phyloP scores from a whole-genome alignment of 2,888 invertebrate genomes.

The Sepioteuthis lessoniana region DNA sequence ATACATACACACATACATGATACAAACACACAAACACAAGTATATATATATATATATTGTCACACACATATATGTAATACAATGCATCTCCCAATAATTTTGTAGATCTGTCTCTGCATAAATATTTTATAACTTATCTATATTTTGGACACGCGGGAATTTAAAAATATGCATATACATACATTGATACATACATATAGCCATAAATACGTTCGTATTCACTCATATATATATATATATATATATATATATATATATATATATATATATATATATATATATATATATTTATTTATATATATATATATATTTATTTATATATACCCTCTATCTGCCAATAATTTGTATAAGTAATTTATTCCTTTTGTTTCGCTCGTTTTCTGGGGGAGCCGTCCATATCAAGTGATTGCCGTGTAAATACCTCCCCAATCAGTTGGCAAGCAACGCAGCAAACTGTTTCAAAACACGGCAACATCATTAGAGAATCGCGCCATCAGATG shows the following conservation, averaged over 20 bases:
- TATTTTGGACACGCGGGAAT: too few species aligned
- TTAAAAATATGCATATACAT: too few species aligned
- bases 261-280: slow-evolving; percentile 16
- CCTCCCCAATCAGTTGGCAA: slow-evolving; percentile 20
- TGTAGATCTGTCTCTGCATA: too few species aligned
- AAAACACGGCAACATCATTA: slow-evolving; percentile 33
- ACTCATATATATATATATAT: not conserved
- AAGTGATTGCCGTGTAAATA: not conserved
- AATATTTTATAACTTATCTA: too few species aligned
- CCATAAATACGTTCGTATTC: not conserved
- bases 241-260: not conserved
- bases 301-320: not conserved
- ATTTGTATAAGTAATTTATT: slow-evolving; percentile 33
- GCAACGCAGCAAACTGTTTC: not conserved
- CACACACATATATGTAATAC: too few species aligned
- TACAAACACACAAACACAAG: not conserved
- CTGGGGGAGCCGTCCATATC: not conserved
- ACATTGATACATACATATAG: not conserved
- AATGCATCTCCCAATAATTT: too few species aligned
- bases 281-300: not conserved
- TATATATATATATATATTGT: not conserved
- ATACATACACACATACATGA: too few species aligned
- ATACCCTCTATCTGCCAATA: not conserved
- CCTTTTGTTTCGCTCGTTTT: slow-evolving; percentile 12
- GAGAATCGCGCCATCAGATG: slow-evolving; percentile 9